Conservation (phyloP, 2,113 vertebrate genomes). For the Erythrocercus mccallii region DNA sequence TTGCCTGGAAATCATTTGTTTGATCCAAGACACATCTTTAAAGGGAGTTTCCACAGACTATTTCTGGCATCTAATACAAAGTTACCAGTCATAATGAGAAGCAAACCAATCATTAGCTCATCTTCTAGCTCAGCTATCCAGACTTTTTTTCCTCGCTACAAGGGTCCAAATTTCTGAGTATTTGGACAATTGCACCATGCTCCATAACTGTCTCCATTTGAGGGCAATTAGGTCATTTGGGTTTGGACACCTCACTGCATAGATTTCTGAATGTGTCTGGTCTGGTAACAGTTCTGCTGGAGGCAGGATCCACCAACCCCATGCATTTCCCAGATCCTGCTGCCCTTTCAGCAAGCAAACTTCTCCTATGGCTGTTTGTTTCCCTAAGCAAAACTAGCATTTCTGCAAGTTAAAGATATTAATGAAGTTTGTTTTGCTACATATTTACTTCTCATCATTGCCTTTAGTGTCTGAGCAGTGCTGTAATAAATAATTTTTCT, state of each 20-base stretch:
- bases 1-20: not conserved
- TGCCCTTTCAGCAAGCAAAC: not conserved
- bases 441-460: not conserved
- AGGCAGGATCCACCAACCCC: not conserved
- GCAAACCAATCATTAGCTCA: not conserved
- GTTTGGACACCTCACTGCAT: not conserved
- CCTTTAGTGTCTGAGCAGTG: not conserved
- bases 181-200: not conserved
- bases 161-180: not conserved
- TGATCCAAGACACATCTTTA: not conserved
- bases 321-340: not conserved
- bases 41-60: not conserved
- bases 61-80: not conserved
- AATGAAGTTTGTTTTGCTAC: not conserved
- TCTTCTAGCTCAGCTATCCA: not conserved
- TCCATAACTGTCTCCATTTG: not conserved
- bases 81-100: not conserved
- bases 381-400: not conserved
- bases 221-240: not conserved
- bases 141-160: not conserved
- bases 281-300: not conserved
- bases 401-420: not conserved
- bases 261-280: not conserved
- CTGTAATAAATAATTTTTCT: not conserved
- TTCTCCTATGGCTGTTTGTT: not conserved